Percentiles rank a stretch among this genome's conserved stretches.
These are phyloP conservation scores for Momotus momota DNA, from an alignment of 2,797 vertebrate genomes.

Conservation along the genomic window DNA sequence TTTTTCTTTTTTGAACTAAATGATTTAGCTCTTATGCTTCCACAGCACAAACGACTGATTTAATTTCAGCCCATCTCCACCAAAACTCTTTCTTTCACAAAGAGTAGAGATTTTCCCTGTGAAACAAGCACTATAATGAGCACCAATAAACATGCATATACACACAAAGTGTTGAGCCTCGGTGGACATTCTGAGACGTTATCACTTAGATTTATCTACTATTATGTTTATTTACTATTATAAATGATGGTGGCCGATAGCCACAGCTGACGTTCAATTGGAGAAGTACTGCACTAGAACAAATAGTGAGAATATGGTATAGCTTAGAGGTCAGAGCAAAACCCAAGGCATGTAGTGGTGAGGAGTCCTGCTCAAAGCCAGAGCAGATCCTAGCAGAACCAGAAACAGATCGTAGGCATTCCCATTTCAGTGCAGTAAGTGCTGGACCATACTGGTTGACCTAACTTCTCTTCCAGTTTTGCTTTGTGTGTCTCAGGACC, in stretches of 20 bases:
- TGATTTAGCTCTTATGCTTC: neutral
- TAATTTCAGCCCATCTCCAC: neutral
- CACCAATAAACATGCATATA: neutral
- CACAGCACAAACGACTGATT: neutral
- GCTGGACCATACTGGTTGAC: neutral
- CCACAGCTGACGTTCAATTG: neutral
- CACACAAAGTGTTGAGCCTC: neutral
- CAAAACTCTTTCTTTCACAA: neutral
- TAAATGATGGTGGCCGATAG: neutral
- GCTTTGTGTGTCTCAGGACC: neutral
- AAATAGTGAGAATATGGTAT: neutral
- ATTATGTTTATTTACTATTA: neutral
- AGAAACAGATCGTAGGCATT: accelerated
- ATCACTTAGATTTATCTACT: neutral
- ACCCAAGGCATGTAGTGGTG: neutral
- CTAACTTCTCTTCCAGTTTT: neutral
- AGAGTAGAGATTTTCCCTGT: neutral
- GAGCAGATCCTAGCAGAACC: neutral
- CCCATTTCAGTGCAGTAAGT: neutral
- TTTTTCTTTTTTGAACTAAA: neutral
- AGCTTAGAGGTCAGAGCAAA: neutral
- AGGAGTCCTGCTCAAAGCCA: neutral
- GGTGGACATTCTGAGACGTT: neutral
- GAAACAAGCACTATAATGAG: neutral
- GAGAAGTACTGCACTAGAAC: neutral